These are phyloP conservation scores for Argyresthia goedartella DNA, from an alignment of 2,888 invertebrate species.

Conservation along the genomic window DNA sequence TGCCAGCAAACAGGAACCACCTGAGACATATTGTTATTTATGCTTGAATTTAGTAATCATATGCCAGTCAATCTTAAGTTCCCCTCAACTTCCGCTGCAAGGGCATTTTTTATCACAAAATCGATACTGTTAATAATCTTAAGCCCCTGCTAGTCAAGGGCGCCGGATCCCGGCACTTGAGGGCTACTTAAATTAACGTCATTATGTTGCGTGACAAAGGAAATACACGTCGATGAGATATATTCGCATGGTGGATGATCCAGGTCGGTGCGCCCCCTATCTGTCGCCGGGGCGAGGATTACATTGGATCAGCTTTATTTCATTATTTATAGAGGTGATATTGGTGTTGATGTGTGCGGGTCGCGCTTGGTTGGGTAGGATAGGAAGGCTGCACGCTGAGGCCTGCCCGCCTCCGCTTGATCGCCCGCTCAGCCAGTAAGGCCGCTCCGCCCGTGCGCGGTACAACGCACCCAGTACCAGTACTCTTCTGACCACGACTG, in stretches of 20 bases:
- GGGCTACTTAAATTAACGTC: slow-evolving; percentile 8
- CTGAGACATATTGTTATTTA: too few relatives aligned
- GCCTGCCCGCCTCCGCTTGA: neutral
- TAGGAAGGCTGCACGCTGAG: slow-evolving; percentile 2
- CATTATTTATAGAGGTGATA: neutral
- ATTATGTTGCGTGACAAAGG: slow-evolving; percentile 12
- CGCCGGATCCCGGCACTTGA: neutral
- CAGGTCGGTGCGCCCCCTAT: slow-evolving; percentile 50
- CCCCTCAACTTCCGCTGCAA: too few relatives aligned
- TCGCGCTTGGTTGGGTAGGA: slow-evolving; percentile 2
- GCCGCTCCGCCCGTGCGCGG: slow-evolving; percentile 17
- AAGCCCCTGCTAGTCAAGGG: neutral
- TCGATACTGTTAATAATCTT: neutral
- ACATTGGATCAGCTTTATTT: neutral
- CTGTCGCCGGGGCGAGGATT: slow-evolving; percentile 26
- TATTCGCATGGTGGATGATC: slow-evolving; percentile 43
- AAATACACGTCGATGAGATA: slow-evolving; percentile 13
- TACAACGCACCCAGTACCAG: slow-evolving; percentile 26
- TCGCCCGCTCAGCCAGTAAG: slow-evolving; percentile 5
- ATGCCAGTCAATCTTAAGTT: too few relatives aligned
- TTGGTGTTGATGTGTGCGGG: neutral
- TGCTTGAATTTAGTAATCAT: too few relatives aligned
- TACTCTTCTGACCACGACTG: slow-evolving; percentile 62
- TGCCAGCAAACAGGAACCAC: too few relatives aligned
- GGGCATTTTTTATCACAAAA: neutral